A percentile compares a stretch with the other conserved stretches of the same genome.
These are phyloP conservation scores for Loxodonta africana DNA, from an alignment of 2,113 vertebrate species.

Conservation along the genomic window DNA sequence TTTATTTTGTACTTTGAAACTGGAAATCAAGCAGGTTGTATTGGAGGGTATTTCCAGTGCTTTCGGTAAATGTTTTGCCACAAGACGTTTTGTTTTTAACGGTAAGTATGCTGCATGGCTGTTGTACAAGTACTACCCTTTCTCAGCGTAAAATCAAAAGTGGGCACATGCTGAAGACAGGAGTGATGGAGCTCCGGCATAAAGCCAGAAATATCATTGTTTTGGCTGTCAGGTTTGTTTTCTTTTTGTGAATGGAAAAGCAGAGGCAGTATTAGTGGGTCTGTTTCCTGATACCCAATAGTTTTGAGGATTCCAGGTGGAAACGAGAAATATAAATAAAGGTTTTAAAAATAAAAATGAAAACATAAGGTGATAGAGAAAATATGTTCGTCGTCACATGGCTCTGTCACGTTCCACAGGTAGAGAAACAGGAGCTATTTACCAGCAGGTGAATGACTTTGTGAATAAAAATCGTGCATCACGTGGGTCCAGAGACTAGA, in stretches of 20 bases:
- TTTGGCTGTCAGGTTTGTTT: neutral
- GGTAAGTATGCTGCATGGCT: neutral
- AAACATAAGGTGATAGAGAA: neutral
- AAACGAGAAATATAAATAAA: neutral
- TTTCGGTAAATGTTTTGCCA: neutral
- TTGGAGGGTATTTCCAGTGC: neutral
- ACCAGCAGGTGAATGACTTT: neutral
- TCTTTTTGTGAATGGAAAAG: neutral
- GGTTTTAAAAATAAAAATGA: neutral
- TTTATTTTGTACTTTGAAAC: neutral
- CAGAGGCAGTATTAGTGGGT: too few relatives aligned
- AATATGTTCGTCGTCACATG: fast-evolving
- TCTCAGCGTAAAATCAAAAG: neutral
- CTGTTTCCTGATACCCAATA: neutral
- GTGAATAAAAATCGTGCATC: fast-evolving
- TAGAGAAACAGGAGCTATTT: neutral
- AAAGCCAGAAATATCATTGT: neutral
- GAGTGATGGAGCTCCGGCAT: neutral
- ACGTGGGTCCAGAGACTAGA: fast-evolving
- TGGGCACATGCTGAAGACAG: too few relatives aligned
- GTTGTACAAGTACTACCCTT: fast-evolving
- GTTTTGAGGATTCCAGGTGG: neutral
- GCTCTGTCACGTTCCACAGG: neutral
- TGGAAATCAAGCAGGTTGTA: neutral
- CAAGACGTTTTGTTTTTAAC: neutral